phyloP scores from a whole-genome alignment of 2,797 vertebrate species.

The Mastacembelus armatus region DNA sequence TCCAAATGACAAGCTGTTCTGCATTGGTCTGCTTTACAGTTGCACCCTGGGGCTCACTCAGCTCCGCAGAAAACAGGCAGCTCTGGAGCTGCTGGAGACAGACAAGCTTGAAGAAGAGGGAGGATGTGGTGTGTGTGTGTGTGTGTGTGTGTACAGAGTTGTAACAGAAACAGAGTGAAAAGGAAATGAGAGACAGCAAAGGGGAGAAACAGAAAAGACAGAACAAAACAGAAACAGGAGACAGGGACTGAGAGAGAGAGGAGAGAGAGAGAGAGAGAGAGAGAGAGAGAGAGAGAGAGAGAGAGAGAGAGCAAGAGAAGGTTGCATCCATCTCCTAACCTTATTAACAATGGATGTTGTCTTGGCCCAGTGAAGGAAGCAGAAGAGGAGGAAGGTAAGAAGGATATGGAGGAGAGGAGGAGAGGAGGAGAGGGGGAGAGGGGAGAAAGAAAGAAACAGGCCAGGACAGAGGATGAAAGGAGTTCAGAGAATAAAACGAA shows the following conservation, averaged over 20 bases:
- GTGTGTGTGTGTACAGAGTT: constrained; percentile 21
- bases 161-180: constrained; percentile 38
- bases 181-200: constrained; percentile 24
- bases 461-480: constrained; percentile 22
- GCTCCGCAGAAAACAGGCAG: constrained; percentile 40
- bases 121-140: constrained; percentile 28
- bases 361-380: constrained; percentile 8
- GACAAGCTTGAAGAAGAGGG: constrained; percentile 32
- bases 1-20: constrained; percentile 62
- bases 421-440: not conserved
- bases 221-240: constrained; percentile 15
- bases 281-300: too few species aligned
- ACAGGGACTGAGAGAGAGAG: constrained; percentile 15
- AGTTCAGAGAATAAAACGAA: constrained; percentile 18
- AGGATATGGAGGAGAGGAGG: constrained; percentile 20
- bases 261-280: constrained; percentile 12
- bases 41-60: constrained; percentile 59
- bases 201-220: constrained; percentile 6
- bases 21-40: constrained; percentile 59
- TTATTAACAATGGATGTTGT: constrained; percentile 59
- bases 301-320: constrained; percentile 1
- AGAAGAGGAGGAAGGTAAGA: constrained; percentile 9
- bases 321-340: constrained; percentile 43
- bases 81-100: constrained; percentile 46
- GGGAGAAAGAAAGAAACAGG: too few species aligned